Evolutionary conservation across 35 echinoderm and acorn worm genomes (phyloP), one percentile per base, ranked within the genome.

Genomic region (Apostichopus californicus): DNA sequence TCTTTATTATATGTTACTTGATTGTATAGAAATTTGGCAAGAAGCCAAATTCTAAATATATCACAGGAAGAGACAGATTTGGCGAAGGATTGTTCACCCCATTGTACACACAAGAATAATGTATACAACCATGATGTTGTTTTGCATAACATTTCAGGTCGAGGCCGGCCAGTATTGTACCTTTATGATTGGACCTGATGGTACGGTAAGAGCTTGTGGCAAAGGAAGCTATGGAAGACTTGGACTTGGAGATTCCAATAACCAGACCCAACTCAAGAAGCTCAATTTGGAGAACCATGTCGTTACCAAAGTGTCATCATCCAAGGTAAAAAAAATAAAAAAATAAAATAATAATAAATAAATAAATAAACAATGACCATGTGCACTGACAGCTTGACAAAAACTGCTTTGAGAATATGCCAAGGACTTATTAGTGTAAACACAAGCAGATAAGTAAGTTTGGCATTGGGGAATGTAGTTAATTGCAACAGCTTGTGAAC

Each of bases 151-250:
- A 11, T 90, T 79, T 8, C 93, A 98, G 97, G 92, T 96, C 77
- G 97, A 96, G 86, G 97, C 97, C 3, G 97, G 97, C 13, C 97
- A 98, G 91, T 98, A 98, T 57, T 98, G 97, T 81, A 98, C 97
- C 11, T 98, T 98, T 88, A 95, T 98, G 5, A 96, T 93, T 14
- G 93, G 91, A 5, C 91, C 79, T 1, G 97, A 98, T 94, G 97
- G 97, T 2, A 89, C 97, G 46, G 97, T 98, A 11, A 96, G 93
- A 63, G 97, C 97, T 57, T 98, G 97, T 79, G 97, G 97, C 6
- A 98, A 98, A 57, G 97, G 97, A 8, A 98, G 97, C 90, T 98
- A 98, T 84, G 97, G 97, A 34, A 88, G 97, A 80, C 92, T 98
- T 57, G 97, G 97, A 53, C 93, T 98, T 7, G 97, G 97, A 10